Conservation (phyloP, 2,797 vertebrate species). For the Kryptolebias ocellatus region DNA sequence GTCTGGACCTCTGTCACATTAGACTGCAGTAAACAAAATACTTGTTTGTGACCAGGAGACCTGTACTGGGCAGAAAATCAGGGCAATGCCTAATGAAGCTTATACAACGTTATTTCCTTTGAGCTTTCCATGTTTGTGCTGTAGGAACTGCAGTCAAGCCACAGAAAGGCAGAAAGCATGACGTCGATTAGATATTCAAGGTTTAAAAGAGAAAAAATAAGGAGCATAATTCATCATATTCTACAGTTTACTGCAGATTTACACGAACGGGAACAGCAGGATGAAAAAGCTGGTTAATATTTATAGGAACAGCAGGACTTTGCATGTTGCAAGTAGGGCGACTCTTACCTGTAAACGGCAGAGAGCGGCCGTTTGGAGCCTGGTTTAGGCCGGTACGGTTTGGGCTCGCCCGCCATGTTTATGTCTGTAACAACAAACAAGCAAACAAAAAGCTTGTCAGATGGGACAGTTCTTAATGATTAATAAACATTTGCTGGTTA, state of each 20-base stretch:
- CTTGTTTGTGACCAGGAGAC: conserved; percentile 50
- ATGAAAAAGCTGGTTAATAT: conserved; percentile 20
- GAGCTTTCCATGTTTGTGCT: conserved; percentile 37
- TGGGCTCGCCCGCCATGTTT: conserved; percentile 99
- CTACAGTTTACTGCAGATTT: conserved; percentile 30
- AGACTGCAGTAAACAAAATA: conserved; percentile 63
- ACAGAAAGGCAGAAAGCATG: conserved; percentile 16
- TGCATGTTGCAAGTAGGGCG: neutral
- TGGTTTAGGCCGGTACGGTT: conserved; percentile 95
- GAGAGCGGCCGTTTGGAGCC: conserved; percentile 93
- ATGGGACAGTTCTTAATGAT: neutral
- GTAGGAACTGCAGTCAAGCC: conserved; percentile 31
- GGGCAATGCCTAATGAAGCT: conserved; percentile 62
- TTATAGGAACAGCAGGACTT: neutral
- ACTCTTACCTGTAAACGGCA: conserved; percentile 92
- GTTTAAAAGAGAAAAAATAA: conserved; percentile 10
- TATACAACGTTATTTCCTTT: conserved; percentile 52
- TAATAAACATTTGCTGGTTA: no score
- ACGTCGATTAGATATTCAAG: conserved; percentile 44
- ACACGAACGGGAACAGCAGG: conserved; percentile 24
- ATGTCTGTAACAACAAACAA: conserved; percentile 84
- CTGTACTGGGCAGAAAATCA: conserved; percentile 39
- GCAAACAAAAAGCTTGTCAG: neutral
- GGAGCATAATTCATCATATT: conserved; percentile 16
- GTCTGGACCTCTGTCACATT: conserved; percentile 29